These are phyloP conservation scores for Callopanchax toddi DNA, from an alignment of 2,113 vertebrate genomes.

Conservation along the genomic window DNA sequence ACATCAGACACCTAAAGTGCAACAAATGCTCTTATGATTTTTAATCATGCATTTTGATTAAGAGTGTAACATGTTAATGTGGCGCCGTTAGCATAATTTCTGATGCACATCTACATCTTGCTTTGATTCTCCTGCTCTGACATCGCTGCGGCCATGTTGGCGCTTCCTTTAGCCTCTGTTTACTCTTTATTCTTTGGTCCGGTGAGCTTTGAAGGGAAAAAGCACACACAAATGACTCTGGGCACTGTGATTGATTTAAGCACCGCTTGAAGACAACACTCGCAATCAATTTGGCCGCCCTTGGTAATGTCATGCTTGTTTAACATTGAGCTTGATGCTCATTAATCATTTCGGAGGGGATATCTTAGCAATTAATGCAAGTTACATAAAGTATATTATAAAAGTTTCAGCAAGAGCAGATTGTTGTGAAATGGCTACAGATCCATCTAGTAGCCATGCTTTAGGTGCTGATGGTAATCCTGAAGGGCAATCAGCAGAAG, in stretches of 20 bases:
- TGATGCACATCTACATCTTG: constrained; percentile 51
- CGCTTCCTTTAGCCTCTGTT: constrained; percentile 32
- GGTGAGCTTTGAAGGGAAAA: constrained; percentile 68
- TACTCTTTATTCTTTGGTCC: constrained; percentile 37
- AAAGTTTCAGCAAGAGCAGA: neutral
- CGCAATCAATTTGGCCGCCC: constrained; percentile 53
- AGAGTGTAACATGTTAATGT: constrained; percentile 79
- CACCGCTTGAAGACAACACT: constrained; percentile 61
- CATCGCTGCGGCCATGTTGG: constrained; percentile 47
- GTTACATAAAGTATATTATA: neutral
- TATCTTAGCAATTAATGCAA: neutral
- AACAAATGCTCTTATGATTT: constrained; percentile 45
- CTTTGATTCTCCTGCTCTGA: constrained; percentile 67
- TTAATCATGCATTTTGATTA: constrained; percentile 57
- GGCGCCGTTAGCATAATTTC: constrained; percentile 79
- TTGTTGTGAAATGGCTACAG: neutral
- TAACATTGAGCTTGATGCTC: constrained; percentile 40
- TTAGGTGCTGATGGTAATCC: neutral
- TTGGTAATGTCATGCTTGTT: constrained; percentile 65
- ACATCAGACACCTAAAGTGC: constrained; percentile 32
- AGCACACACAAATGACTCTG: constrained; percentile 56
- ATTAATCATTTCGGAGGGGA: constrained; percentile 34
- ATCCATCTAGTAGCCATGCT: too few relatives aligned
- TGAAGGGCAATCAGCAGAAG: too few relatives aligned
- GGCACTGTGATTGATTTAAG: constrained; percentile 68